These are phyloP conservation scores for Coregonus sp. DNA, from an alignment of 2,797 vertebrate species.

Conservation along the genomic window DNA sequence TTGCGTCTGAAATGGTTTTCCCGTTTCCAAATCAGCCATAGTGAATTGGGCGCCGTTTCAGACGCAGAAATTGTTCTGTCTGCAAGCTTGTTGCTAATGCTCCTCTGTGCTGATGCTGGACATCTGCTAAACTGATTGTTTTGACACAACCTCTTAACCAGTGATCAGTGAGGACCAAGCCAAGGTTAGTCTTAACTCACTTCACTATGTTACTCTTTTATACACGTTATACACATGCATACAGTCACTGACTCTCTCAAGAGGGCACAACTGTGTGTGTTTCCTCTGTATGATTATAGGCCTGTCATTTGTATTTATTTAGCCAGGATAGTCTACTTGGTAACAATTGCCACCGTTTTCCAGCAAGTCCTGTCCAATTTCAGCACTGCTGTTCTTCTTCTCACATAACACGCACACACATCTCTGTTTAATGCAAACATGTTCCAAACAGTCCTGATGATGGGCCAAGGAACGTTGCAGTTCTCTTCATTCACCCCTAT, in stretches of 20 bases:
- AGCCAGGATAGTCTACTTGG: neutral
- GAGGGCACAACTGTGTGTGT: conserved; percentile 5
- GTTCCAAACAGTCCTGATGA: neutral
- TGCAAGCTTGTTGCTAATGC: neutral
- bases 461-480: neutral
- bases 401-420: neutral
- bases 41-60: neutral
- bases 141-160: conserved; percentile 3
- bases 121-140: neutral
- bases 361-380: neutral
- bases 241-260: neutral
- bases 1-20: neutral
- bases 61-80: neutral
- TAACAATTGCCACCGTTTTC: neutral
- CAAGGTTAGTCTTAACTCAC: conserved; percentile 1
- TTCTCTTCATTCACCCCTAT: neutral
- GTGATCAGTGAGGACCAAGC: neutral
- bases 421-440: conserved; percentile 16
- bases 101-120: neutral
- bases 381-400: neutral
- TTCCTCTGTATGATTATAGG: neutral
- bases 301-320: conserved; percentile 1
- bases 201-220: neutral
- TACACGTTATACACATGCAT: conserved; percentile 23
- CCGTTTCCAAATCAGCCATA: neutral